Evolutionary conservation across 2,888 invertebrate species (phyloP).

Genomic region (Harpagoxenus sublaevis): DNA sequence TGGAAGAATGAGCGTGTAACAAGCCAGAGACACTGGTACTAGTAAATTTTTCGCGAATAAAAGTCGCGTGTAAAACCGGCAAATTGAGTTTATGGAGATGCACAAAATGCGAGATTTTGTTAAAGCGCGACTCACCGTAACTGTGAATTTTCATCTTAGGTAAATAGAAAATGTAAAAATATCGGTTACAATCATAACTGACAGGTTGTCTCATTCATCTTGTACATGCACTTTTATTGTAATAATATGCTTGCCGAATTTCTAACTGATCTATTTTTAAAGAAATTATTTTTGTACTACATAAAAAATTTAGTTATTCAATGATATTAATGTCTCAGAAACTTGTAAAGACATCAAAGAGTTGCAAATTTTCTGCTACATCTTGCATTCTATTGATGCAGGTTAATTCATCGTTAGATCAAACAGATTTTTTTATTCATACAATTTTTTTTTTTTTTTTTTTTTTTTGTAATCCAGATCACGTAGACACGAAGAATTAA

Average conservation of each 20-base stretch:
- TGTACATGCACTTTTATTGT: background rate
- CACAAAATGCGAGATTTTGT: background rate
- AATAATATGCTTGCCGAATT: background rate
- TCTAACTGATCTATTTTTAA: background rate
- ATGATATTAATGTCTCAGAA: background rate
- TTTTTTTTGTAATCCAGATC: background rate
- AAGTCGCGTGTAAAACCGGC: background rate
- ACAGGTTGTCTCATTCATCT: background rate
- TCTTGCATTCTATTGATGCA: background rate
- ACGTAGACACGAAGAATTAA: background rate
- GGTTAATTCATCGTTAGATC: background rate
- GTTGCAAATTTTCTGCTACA: background rate
- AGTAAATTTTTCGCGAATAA: too few species aligned
- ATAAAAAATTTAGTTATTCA: background rate
- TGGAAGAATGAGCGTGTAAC: too few species aligned
- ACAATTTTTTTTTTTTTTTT: background rate
- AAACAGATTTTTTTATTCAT: background rate
- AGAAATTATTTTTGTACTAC: background rate
- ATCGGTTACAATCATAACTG: background rate
- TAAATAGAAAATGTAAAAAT: background rate
- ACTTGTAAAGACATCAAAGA: background rate
- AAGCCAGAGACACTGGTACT: too few species aligned
- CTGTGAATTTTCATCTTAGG: background rate
- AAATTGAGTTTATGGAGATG: conserved; percentile 19
- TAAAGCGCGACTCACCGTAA: background rate